phyloP scores from a whole-genome alignment of 2,888 invertebrate species.

The Eutolmus rufibarbis region DNA sequence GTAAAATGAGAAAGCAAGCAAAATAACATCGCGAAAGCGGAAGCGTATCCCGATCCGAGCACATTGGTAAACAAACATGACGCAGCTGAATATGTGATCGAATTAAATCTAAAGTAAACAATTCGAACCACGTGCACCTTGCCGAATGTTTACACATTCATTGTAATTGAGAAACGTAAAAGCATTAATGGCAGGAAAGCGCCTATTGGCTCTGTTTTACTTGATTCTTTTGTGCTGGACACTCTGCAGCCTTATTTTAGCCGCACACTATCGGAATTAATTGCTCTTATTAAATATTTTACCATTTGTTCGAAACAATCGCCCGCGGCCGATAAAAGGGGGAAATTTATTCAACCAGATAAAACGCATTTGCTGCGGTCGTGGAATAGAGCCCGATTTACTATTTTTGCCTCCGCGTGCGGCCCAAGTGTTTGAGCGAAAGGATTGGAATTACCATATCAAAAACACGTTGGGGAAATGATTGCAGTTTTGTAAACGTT shows the following conservation, averaged over 20 bases:
- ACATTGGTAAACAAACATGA: constrained; percentile 20
- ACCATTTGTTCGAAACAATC: background rate
- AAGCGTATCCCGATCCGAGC: background rate
- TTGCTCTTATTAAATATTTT: background rate
- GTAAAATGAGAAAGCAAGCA: background rate
- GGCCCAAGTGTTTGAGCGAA: background rate
- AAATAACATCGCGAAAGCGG: background rate
- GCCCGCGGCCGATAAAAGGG: background rate
- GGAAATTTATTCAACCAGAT: background rate
- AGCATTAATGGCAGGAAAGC: constrained; percentile 4
- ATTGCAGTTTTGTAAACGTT: constrained; percentile 29
- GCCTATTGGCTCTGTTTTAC: background rate
- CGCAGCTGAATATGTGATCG: background rate
- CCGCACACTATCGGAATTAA: background rate
- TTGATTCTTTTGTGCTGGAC: background rate
- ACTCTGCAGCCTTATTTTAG: background rate
- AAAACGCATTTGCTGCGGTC: background rate
- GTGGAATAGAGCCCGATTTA: background rate
- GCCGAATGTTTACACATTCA: constrained; percentile 6
- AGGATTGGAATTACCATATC: constrained; percentile 24
- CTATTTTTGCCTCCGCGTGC: background rate
- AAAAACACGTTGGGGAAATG: constrained; percentile 1
- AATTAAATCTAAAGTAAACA: background rate
- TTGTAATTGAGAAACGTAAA: background rate
- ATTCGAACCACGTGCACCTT: constrained; percentile 5